phyloP scores from a whole-genome alignment of 2,888 invertebrate species.

The Blastobasis adustella region DNA sequence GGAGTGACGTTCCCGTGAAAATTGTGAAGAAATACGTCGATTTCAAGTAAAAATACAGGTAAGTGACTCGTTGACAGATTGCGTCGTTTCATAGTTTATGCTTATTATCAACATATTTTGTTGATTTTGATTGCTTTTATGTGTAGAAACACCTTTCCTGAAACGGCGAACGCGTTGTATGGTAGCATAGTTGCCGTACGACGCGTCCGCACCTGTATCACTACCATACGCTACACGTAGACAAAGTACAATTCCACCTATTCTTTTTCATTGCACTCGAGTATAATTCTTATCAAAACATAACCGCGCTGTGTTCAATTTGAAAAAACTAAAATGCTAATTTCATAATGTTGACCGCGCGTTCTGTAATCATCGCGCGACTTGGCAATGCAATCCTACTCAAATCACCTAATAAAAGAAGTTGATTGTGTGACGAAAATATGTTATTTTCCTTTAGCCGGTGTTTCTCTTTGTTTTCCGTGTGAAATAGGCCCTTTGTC shows the following conservation, averaged over 20 bases:
- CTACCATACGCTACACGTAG: constrained; percentile 35
- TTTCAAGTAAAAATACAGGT: constrained; percentile 66
- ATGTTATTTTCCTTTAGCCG: constrained; percentile 50
- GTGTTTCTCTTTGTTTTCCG: constrained; percentile 68
- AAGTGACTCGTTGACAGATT: constrained; percentile 67
- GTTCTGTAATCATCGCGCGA: constrained; percentile 38
- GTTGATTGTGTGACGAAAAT: constrained; percentile 41
- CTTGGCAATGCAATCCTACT: constrained; percentile 54
- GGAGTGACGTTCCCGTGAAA: constrained; percentile 62
- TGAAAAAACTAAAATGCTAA: constrained; percentile 30
- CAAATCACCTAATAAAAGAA: constrained; percentile 41
- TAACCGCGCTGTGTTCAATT: constrained; percentile 32
- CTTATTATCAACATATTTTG: constrained; percentile 41
- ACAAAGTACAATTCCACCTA: constrained; percentile 12
- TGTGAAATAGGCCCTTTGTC: constrained; percentile 68
- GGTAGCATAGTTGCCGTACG: constrained; percentile 34
- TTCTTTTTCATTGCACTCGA: constrained; percentile 20
- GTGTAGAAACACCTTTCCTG: constrained; percentile 18
- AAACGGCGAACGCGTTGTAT: constrained; percentile 19
- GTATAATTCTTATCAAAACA: constrained; percentile 33
- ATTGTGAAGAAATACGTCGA: constrained; percentile 49
- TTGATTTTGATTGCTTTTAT: constrained; percentile 39
- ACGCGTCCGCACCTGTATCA: constrained; percentile 30
- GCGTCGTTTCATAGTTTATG: constrained; percentile 62
- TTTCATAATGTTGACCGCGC: constrained; percentile 57